phyloP scores from a whole-genome alignment of 2,888 invertebrate species.

The Apantesis nais region DNA sequence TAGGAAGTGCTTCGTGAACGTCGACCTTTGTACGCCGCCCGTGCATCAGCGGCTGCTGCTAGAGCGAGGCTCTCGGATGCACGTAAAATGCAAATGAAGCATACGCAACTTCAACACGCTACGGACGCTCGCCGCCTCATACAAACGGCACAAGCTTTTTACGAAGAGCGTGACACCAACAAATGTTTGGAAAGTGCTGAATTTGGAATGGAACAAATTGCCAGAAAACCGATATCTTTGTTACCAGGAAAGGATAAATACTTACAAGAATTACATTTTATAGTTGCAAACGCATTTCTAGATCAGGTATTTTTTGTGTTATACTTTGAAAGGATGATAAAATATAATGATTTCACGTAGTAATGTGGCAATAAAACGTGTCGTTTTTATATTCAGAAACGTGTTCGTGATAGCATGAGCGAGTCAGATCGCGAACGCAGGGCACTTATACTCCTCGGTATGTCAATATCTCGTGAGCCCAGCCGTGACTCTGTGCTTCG shows the following conservation, averaged over 20 bases:
- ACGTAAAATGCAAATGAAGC: constrained; percentile 64
- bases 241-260: constrained; percentile 75
- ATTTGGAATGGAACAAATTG: constrained; percentile 76
- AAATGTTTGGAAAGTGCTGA: constrained; percentile 74
- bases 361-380: constrained; percentile 50
- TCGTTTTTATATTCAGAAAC: constrained; percentile 65
- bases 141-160: constrained; percentile 54
- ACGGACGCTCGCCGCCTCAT: constrained; percentile 71
- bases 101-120: constrained; percentile 67
- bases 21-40: constrained; percentile 73
- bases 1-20: constrained; percentile 74
- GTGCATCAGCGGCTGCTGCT: constrained; percentile 66
- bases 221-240: constrained; percentile 63
- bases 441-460: constrained; percentile 75
- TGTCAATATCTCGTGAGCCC: constrained; percentile 74
- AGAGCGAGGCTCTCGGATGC: constrained; percentile 63
- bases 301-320: constrained; percentile 65
- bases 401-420: constrained; percentile 68
- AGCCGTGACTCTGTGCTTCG: constrained; percentile 75
- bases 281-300: constrained; percentile 71
- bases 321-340: constrained; percentile 14
- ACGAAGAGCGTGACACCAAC: constrained; percentile 65
- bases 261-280: constrained; percentile 67
- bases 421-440: constrained; percentile 76
- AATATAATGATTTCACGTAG: constrained; percentile 42